Base-by-base conservation (phyloP, 2,797 vertebrate species). In the Manis javanica region DNA sequence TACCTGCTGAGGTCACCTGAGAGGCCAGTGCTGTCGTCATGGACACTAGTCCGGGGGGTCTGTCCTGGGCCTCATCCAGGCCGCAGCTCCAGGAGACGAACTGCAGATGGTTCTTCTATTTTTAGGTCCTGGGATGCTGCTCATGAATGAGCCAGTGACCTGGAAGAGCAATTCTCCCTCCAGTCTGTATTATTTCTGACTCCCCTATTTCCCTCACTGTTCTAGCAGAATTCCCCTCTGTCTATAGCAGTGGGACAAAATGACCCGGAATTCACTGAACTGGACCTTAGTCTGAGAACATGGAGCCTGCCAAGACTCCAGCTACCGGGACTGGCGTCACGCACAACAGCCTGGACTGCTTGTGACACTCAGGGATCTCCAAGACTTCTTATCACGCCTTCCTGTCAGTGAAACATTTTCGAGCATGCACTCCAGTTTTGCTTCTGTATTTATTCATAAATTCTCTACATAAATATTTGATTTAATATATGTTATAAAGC, bases 81-180 rank as follows among this genome's bases (percentile, higher is more conserved):
- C n/a, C 37, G 53, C 87, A 79, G 74, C 74, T 97, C 78, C 42
- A 61, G 66, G 63, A 95, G 88, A 55, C 83, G 91, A 96, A 91
- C 42, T 92, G 92, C 96, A 97, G 97, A 97, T 97, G 97, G 89
- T 23, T 89, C 89, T 96, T 96, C 96, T 97, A 97, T 96, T 96
- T 97, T 97, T 97, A 97, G 95, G 63, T 84, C 42, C 69, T 87
- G 79, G 86, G 57, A 84, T 91, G 49, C 88, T 87, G 86, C 59
- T 68, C 71, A 51, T 31, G 90, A 90, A 78, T 14, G 61, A 97
- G 71, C 64, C 92, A 96, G 75, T 97, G 97, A 96, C 96, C 97
- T 97, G 97, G 94, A 97, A 97, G 85, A 88, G 53, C 37, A 78
- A 57, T 82, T 94, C n/a, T 88, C 49, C 57, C 89, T 93, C 86